Conservation (phyloP, 1,140 invertebrate species). For the Conus ventricosus region DNA sequence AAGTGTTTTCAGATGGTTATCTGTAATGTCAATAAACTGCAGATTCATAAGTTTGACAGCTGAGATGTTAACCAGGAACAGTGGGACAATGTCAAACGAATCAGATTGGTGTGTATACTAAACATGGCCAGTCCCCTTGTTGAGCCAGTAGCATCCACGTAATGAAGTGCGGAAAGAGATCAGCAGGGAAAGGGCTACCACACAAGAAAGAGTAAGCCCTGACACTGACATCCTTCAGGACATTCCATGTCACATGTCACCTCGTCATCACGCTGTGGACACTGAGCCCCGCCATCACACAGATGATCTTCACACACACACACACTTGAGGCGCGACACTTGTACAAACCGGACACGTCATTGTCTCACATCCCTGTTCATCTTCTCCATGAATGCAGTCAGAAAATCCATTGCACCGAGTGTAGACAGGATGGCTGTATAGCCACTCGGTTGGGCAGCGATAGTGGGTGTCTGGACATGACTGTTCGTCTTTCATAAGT, state of each 20-base stretch:
- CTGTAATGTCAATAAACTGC: constrained; percentile 10
- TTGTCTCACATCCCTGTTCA: neutral
- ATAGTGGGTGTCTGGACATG: constrained; percentile 15
- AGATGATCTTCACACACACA: constrained; percentile 22
- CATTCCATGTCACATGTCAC: neutral
- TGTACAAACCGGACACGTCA: constrained; percentile 38
- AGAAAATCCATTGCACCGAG: constrained; percentile 20
- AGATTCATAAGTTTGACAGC: neutral
- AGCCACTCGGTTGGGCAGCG: neutral
- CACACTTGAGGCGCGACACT: constrained; percentile 6
- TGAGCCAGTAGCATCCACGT: constrained; percentile 1
- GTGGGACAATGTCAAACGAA: neutral
- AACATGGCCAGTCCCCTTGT: neutral
- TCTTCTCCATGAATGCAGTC: constrained; percentile 6
- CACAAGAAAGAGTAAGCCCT: neutral
- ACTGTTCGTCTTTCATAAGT: neutral
- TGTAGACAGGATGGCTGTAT: constrained; percentile 11
- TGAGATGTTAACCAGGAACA: neutral
- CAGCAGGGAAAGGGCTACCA: neutral
- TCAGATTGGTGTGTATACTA: neutral
- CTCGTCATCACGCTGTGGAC: constrained; percentile 19
- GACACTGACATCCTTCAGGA: neutral
- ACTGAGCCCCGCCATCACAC: constrained; percentile 22
- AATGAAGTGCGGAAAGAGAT: neutral
- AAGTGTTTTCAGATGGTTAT: constrained; percentile 24